phyloP scores from a whole-genome alignment of 2,888 invertebrate species.

The Tipula vernalis region DNA sequence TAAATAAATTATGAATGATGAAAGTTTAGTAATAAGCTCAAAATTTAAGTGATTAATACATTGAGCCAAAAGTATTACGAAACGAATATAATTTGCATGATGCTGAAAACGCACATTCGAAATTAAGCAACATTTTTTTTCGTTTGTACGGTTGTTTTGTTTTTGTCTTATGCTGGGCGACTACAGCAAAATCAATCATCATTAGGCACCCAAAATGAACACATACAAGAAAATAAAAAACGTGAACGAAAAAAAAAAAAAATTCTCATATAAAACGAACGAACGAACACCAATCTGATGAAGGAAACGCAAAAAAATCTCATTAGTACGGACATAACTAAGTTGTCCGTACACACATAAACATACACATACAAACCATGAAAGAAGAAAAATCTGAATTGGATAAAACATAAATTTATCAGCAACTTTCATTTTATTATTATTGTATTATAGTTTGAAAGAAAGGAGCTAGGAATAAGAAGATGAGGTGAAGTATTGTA shows the following conservation, averaged over 20 bases:
- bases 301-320: not conserved
- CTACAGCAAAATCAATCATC: not conserved
- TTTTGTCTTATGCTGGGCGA: not conserved
- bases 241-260: not conserved
- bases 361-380: not conserved
- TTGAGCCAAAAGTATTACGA: not conserved
- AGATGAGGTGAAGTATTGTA: not conserved
- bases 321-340: not conserved
- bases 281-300: not conserved
- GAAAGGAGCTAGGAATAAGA: not conserved
- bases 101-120: not conserved
- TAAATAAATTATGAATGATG: not conserved
- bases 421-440: not conserved
- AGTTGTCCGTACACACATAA: not conserved
- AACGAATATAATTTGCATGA: not conserved
- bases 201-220: not conserved
- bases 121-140: not conserved
- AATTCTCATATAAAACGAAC: not conserved
- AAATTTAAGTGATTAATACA: not conserved
- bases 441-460: not conserved
- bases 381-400: not conserved
- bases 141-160: not conserved
- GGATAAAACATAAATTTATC: not conserved
- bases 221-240: not conserved
- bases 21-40: not conserved